A percentile compares a stretch with the other conserved stretches of the same genome.
Evolutionary conservation across 2,888 invertebrate species (phyloP).

Genomic region (Hecatera dysodea): DNA sequence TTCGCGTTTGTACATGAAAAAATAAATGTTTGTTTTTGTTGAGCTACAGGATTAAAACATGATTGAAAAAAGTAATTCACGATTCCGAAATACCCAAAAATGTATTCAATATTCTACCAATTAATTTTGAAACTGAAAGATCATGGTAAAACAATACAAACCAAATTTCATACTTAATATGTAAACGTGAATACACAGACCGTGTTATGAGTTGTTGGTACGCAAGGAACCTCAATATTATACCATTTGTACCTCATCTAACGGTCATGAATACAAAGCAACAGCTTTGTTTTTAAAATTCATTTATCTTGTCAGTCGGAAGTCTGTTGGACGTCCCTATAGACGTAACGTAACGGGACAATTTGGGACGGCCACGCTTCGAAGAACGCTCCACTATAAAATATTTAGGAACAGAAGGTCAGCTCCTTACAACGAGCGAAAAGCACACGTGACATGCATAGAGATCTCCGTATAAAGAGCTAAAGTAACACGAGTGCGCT

Average conservation of each 20-base stretch:
- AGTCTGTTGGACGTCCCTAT: constrained; percentile 56
- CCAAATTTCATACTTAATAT: background rate
- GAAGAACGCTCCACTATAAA: constrained; percentile 8
- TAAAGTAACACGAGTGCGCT: background rate
- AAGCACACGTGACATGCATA: background rate
- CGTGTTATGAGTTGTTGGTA: constrained; percentile 28
- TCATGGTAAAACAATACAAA: constrained; percentile 12
- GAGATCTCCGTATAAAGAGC: background rate
- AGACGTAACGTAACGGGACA: constrained; percentile 49
- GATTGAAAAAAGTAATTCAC: background rate
- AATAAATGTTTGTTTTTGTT: background rate
- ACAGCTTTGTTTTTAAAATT: constrained; percentile 58
- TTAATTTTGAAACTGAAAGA: background rate
- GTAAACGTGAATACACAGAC: constrained; percentile 31
- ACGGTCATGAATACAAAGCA: constrained; percentile 53
- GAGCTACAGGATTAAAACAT: background rate
- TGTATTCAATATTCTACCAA: background rate
- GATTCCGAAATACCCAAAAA: background rate
- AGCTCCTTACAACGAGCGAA: background rate
- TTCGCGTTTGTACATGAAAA: background rate
- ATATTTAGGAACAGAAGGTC: constrained; percentile 2
- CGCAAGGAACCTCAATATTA: constrained; percentile 11
- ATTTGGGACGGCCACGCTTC: constrained; percentile 52
- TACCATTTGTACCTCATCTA: constrained; percentile 34
- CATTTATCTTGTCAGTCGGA: constrained; percentile 57